Conservation (phyloP, 2,888 invertebrate species). For the Lithophane ornitopus region DNA sequence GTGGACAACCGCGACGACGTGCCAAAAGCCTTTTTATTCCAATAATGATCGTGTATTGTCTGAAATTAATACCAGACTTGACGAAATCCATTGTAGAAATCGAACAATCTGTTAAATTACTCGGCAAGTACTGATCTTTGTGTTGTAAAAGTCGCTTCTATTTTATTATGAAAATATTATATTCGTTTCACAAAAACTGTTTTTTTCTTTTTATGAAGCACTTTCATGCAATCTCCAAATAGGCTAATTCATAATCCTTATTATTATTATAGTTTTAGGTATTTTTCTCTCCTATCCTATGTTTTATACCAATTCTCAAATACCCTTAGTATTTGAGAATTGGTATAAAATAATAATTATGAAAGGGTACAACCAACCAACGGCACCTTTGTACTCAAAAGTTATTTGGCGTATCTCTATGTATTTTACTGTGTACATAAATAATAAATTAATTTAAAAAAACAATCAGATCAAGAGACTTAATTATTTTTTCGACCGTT, state of each 20-base stretch:
- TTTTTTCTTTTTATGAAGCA: no score
- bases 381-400: no score
- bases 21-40: conserved; percentile 35
- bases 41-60: conserved; percentile 36
- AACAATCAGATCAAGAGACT: background rate
- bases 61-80: conserved; percentile 44
- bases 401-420: no score
- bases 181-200: background rate
- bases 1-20: conserved; percentile 6
- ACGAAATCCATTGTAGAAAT: conserved; percentile 47
- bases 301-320: no score
- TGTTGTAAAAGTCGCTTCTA: background rate
- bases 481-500: background rate
- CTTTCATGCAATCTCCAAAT: background rate
- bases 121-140: conserved; percentile 62
- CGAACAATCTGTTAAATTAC: conserved; percentile 66
- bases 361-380: background rate
- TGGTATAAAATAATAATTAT: background rate
- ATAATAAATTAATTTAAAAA: no score
- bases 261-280: background rate
- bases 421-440: no score
- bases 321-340: background rate
- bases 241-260: no score
- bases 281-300: background rate
- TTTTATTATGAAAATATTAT: background rate